These are phyloP conservation scores for Napeogenes inachia DNA, from an alignment of 2,888 invertebrate species.

Conservation along the genomic window DNA sequence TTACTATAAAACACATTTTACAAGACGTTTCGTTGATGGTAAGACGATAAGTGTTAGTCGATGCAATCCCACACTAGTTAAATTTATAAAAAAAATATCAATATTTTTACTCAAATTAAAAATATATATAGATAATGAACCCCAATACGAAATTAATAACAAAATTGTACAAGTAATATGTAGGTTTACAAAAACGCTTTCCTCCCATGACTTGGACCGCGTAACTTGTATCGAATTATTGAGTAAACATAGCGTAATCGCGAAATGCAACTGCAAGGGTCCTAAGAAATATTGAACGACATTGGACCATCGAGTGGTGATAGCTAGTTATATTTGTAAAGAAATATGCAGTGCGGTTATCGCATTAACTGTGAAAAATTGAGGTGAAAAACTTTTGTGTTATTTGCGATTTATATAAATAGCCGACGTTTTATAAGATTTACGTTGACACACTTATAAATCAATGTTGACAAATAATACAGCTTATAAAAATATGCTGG, in stretches of 20 bases:
- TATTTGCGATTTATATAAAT: constrained; percentile 7
- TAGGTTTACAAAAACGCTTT: constrained; percentile 31
- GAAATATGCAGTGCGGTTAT: constrained; percentile 11
- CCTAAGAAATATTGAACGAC: constrained; percentile 58
- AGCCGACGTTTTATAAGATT: constrained; percentile 14
- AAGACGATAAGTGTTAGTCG: no score
- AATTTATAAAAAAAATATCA: no score
- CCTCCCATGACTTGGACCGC: constrained; percentile 36
- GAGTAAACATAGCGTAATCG: constrained; percentile 74
- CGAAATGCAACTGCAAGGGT: constrained; percentile 61
- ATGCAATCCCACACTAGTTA: no score
- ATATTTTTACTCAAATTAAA: no score
- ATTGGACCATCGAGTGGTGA: constrained; percentile 59
- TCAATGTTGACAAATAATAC: constrained; percentile 5
- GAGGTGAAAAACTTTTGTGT: constrained; percentile 19
- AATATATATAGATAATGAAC: no score
- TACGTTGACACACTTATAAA: constrained; percentile 9
- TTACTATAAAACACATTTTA: no score
- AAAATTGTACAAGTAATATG: no score
- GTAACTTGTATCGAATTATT: constrained; percentile 72
- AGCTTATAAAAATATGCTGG: not conserved
- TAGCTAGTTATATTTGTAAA: constrained; percentile 42
- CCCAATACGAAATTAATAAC: no score
- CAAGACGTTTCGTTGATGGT: no score
- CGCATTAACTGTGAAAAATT: constrained; percentile 21